Evolutionary conservation across 2,113 vertebrate genomes (phyloP), one percentile per base, ranked within the genome.

Genomic region (Pogona vitticeps): DNA sequence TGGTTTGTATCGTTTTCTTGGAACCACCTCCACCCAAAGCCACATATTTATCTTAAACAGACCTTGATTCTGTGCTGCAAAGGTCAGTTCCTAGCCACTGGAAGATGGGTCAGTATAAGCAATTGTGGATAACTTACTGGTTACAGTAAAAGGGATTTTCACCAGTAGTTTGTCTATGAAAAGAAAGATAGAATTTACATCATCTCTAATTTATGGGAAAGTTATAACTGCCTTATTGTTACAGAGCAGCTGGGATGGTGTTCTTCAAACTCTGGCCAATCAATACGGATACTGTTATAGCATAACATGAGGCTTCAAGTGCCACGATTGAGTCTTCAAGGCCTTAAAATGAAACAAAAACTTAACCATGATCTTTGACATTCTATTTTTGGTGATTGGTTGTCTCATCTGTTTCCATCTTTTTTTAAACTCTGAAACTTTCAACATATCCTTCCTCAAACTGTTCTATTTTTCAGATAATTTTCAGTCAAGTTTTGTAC

Each of bases 121-220:
- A 68, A 40, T 63, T 0, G 33, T 83, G 40, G 76, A 26, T 59
- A 33, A 65, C 33, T 89, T 2, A 0, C 8, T 80, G 0, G 0
- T 61, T 80, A 63, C 28, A 71, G 67, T 61, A 76, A 38, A 33
- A 85, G 42, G 17, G 36, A 42, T 83, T 76, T 84, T 90, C 88
- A 80, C 83, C 40, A 7, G 15, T 83, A 58, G 23, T 90, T 2
- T 61, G 65, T 71, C 70, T 84, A 13, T 40, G 68, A 90, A 90
- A 63, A 65, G 38, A 79, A 76, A 85, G 80, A 13, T 31, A 76
- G 46, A n/a, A 80, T 36, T 80, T 58, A 23, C 63, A 86, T 81
- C 85, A 59, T 21, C 23, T 3, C 12, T 68, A 40, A 71, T 52
- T 65, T 82, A 80, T 10, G 83, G 58, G 46, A 78, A 56, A 18